A percentile compares a stretch with the other conserved stretches of the same genome.
phyloP scores from a whole-genome alignment of 2,888 invertebrate genomes.

The Hyles lineata region DNA sequence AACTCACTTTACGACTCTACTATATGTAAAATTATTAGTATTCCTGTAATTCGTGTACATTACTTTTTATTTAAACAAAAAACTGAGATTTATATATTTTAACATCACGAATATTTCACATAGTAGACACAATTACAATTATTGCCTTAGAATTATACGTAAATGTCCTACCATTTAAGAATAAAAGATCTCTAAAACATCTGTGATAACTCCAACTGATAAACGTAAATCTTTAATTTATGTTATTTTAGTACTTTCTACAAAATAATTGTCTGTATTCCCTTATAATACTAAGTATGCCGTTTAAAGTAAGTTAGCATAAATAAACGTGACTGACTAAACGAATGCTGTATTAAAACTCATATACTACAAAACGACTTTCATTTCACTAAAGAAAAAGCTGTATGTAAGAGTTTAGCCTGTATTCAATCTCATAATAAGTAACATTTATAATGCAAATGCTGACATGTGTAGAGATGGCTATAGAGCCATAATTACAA shows the following conservation, averaged over 20 bases:
- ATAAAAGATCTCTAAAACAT: conserved; percentile 82
- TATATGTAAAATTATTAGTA: not conserved
- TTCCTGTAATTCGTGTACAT: not conserved
- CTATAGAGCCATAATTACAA: too few species aligned
- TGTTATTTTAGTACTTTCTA: conserved; percentile 67
- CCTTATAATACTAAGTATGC: conserved; percentile 43
- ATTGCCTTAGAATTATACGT: conserved; percentile 28
- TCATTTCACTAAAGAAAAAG: not conserved
- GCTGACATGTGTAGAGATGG: too few species aligned
- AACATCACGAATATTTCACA: not conserved
- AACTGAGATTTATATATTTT: not conserved
- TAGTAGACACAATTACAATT: conserved; percentile 22
- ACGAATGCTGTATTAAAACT: conserved; percentile 65
- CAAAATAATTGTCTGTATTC: conserved; percentile 59
- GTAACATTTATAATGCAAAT: too few species aligned
- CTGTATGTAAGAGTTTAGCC: not conserved
- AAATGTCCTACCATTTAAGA: conserved; percentile 75
- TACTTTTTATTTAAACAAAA: not conserved
- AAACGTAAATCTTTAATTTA: conserved; percentile 78
- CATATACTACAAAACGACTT: conserved; percentile 14
- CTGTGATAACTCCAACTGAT: conserved; percentile 83
- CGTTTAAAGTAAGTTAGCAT: conserved; percentile 27
- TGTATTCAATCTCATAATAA: too few species aligned
- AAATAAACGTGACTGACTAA: conserved; percentile 65
- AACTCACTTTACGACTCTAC: not conserved